A percentile compares a stretch with the other conserved stretches of the same genome.
phyloP scores from a whole-genome alignment of 2,888 invertebrate species.

The Agrotis exclamationis region DNA sequence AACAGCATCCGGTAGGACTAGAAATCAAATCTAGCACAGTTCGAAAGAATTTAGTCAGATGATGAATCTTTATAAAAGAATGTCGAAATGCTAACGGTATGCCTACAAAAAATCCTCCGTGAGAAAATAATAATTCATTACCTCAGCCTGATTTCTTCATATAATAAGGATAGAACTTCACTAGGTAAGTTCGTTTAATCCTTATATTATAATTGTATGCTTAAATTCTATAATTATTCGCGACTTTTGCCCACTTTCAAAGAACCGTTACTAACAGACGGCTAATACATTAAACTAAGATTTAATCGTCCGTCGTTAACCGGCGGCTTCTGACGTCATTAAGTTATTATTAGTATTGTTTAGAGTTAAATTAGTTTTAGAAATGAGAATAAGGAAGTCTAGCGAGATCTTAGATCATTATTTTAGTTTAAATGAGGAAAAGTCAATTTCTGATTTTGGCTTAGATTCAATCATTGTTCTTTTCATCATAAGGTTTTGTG shows the following conservation, averaged over 20 bases:
- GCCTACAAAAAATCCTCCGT: constrained; percentile 7
- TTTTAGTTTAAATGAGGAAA: neutral
- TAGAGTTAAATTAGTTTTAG: constrained; percentile 29
- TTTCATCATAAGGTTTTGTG: neutral
- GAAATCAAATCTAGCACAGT: neutral
- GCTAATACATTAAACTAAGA: constrained; percentile 44
- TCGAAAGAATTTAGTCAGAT: neutral
- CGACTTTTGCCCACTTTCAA: constrained; percentile 42
- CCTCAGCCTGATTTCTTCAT: too few species aligned
- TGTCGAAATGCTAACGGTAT: constrained; percentile 19
- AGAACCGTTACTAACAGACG: constrained; percentile 56
- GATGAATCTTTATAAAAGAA: neutral
- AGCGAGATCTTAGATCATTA: constrained; percentile 21
- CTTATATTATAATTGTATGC: constrained; percentile 36
- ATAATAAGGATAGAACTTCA: too few species aligned
- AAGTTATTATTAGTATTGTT: constrained; percentile 45
- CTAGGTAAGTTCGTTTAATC: too few species aligned
- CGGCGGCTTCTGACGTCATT: constrained; percentile 38
- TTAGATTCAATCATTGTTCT: neutral
- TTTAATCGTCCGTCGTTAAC: constrained; percentile 59
- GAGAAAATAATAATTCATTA: constrained; percentile 26
- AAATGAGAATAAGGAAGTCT: constrained; percentile 35
- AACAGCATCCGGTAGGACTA: too few species aligned
- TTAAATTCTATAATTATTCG: constrained; percentile 33
- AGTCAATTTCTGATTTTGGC: neutral